A percentile compares a stretch with the other conserved stretches of the same genome.
Conservation (phyloP, 1,140 invertebrate species). For the Pachypeltis micranthus region DNA sequence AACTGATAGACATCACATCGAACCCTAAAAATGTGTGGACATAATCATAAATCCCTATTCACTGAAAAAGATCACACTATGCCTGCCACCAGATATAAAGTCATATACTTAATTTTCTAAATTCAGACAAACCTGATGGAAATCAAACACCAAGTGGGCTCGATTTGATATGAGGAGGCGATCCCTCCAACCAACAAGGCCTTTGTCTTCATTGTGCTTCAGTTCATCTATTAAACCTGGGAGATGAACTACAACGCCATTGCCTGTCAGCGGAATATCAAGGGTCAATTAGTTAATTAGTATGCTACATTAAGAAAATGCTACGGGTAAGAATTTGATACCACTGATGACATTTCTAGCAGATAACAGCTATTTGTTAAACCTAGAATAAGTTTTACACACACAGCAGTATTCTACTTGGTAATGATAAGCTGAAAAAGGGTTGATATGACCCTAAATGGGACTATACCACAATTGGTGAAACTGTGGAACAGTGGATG, state of each 20-base stretch:
- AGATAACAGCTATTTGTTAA: too few relatives aligned
- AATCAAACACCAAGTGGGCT: slow-evolving; percentile 89
- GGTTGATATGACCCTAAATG: too few relatives aligned
- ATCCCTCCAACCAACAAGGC: slow-evolving; percentile 68
- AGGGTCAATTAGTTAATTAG: too few relatives aligned
- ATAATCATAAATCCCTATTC: background rate
- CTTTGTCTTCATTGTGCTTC: slow-evolving; percentile 82
- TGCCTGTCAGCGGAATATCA: slow-evolving; percentile 51
- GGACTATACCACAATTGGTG: too few relatives aligned
- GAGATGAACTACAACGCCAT: slow-evolving; percentile 95
- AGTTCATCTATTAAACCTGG: slow-evolving; percentile 93
- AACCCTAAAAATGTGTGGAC: background rate
- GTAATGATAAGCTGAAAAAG: too few relatives aligned
- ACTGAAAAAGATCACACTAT: background rate
- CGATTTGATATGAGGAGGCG: slow-evolving; percentile 88
- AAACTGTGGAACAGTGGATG: too few relatives aligned
- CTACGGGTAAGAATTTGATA: too few relatives aligned
- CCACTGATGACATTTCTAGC: too few relatives aligned
- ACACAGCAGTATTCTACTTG: too few relatives aligned
- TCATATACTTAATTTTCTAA: background rate
- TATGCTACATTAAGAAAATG: too few relatives aligned
- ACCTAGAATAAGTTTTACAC: too few relatives aligned
- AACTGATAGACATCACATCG: background rate
- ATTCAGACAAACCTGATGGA: slow-evolving; percentile 50
- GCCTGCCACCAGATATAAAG: background rate